A percentile compares a stretch with the other conserved stretches of the same genome.
phyloP scores from a whole-genome alignment of 2,888 invertebrate species.

The Pandemis corylana region DNA sequence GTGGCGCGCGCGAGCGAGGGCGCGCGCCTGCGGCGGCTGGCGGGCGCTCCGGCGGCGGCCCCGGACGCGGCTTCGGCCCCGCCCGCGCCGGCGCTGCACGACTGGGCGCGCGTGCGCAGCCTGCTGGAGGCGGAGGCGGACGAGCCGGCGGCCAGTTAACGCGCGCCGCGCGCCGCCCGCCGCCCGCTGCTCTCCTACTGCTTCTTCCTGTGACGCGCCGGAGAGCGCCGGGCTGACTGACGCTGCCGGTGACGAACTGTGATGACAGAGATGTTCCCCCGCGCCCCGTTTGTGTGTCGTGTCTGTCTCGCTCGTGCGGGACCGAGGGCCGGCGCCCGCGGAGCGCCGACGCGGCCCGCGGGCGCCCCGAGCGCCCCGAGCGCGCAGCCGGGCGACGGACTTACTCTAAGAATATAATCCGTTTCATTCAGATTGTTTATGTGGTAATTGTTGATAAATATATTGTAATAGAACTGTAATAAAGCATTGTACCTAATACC shows the following conservation, averaged over 20 bases:
- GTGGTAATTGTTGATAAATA: conserved; percentile 26
- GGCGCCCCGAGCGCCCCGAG: background rate
- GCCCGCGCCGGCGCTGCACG: conserved; percentile 46
- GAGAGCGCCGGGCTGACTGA: background rate
- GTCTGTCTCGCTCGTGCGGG: background rate
- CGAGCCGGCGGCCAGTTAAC: conserved; percentile 44
- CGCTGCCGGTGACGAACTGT: background rate
- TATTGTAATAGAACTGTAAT: conserved; percentile 16
- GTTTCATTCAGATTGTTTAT: conserved; percentile 29
- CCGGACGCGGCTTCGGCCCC: conserved; percentile 59
- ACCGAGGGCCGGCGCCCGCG: no score
- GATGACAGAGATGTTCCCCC: background rate
- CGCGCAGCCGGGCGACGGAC: background rate
- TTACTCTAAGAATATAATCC: conserved; percentile 28
- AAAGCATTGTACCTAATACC: background rate
- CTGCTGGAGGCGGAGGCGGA: conserved; percentile 44
- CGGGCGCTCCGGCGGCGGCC: conserved; percentile 82
- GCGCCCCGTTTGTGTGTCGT: background rate
- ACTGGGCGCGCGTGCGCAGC: conserved; percentile 49
- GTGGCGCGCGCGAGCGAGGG: conserved; percentile 84
- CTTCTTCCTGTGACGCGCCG: conserved; percentile 16
- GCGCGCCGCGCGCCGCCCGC: conserved; percentile 43
- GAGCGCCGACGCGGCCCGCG: no score
- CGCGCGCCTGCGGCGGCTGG: conserved; percentile 82
- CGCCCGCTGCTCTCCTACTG: conserved; percentile 34